A percentile compares a stretch with the other conserved stretches of the same genome.
These are phyloP conservation scores for Chloroceryle aenea DNA, from an alignment of 2,113 vertebrate species.

Conservation along the genomic window DNA sequence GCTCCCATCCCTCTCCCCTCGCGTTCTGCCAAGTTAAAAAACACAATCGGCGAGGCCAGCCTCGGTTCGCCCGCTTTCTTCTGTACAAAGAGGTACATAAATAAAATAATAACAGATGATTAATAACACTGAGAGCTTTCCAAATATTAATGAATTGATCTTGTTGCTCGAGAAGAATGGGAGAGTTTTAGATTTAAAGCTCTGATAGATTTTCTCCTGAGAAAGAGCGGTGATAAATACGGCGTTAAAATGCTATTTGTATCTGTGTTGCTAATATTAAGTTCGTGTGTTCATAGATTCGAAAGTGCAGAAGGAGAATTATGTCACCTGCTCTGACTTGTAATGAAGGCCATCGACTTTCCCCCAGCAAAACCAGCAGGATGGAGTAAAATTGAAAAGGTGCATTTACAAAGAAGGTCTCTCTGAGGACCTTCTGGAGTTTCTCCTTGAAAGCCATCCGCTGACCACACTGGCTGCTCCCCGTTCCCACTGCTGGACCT, in stretches of 20 bases:
- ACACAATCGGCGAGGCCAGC: background rate
- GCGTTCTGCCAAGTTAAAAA: background rate
- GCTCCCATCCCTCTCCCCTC: background rate
- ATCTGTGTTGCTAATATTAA: slow-evolving; percentile 61
- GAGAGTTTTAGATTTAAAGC: slow-evolving; percentile 59
- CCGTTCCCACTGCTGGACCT: background rate
- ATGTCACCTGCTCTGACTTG: slow-evolving; percentile 17
- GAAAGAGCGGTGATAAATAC: slow-evolving; percentile 33
- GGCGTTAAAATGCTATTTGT: slow-evolving; percentile 61
- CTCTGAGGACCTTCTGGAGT: background rate
- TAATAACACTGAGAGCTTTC: slow-evolving; percentile 49
- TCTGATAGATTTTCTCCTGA: slow-evolving; percentile 60
- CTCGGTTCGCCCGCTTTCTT: background rate
- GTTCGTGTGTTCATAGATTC: slow-evolving; percentile 26
- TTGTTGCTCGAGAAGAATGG: slow-evolving; percentile 53
- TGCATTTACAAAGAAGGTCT: background rate
- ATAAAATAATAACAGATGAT: slow-evolving; percentile 66
- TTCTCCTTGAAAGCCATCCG: background rate
- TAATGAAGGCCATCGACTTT: slow-evolving; percentile 52
- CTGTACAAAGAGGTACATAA: slow-evolving; percentile 44
- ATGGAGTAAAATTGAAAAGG: background rate
- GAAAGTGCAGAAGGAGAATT: slow-evolving; percentile 51
- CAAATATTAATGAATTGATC: slow-evolving; percentile 74
- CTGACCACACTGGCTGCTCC: too few relatives aligned
- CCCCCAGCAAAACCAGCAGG: fast-evolving